phyloP scores from a whole-genome alignment of 2,797 vertebrate species.

The Pyrocephalus nanus region DNA sequence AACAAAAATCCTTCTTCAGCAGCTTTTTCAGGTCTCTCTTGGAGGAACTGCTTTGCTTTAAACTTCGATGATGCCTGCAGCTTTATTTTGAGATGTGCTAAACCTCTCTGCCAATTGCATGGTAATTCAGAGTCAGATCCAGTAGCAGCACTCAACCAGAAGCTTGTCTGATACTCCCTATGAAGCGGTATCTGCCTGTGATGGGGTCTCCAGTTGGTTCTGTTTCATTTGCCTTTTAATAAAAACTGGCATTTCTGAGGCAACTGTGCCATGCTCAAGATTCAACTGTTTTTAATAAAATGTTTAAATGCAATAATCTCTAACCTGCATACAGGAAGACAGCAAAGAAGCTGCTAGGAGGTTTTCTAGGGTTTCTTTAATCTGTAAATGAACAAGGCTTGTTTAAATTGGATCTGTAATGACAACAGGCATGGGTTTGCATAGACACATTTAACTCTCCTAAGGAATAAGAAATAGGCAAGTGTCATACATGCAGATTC shows the following conservation, averaged over 20 bases:
- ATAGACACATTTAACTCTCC: not conserved
- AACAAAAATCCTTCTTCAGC: conserved; percentile 14
- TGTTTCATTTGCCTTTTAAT: not conserved
- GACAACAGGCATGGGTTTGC: not conserved
- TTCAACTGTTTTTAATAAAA: not conserved
- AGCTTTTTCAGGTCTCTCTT: not conserved
- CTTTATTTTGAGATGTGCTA: conserved; percentile 4
- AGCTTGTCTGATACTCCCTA: not conserved
- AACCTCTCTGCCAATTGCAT: not conserved
- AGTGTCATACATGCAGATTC: not conserved
- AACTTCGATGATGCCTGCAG: conserved; percentile 14
- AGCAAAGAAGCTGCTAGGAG: not conserved
- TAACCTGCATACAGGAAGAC: not conserved
- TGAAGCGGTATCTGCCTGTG: not conserved
- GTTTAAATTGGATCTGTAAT: not conserved
- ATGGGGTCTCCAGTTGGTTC: not conserved
- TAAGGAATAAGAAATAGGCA: not conserved
- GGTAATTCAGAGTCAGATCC: not conserved
- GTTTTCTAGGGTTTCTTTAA: not conserved
- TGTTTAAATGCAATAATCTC: not conserved
- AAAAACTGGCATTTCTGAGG: not conserved
- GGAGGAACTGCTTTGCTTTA: not conserved
- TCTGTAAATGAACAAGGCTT: not conserved
- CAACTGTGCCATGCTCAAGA: not conserved
- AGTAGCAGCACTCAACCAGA: not conserved